Evolutionary conservation across 2,113 vertebrate genomes (phyloP).

Genomic region (Recurvirostra avosetta): DNA sequence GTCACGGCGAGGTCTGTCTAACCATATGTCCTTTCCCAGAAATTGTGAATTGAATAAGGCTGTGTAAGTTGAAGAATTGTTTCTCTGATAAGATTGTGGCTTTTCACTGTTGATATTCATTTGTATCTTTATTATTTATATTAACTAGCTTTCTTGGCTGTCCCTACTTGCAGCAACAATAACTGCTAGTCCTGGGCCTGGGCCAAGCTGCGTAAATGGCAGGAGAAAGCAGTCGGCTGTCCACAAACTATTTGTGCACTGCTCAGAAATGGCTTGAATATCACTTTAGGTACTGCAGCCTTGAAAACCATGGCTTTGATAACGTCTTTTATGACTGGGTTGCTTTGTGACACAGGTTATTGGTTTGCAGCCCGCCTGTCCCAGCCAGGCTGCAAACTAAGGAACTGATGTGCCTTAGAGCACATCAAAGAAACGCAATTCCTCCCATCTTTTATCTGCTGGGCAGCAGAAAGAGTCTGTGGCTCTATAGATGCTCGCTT

Average conservation of each 20-base stretch:
- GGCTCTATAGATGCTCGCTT: background rate
- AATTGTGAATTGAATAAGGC: slow-evolving; percentile 37
- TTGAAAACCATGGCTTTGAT: background rate
- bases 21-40: slow-evolving; percentile 27
- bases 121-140: slow-evolving; percentile 27
- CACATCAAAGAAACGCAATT: background rate
- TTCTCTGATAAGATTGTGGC: slow-evolving; percentile 42
- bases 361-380: background rate
- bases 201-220: background rate
- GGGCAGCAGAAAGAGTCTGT: background rate
- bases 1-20: background rate
- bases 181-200: background rate
- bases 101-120: slow-evolving; percentile 39
- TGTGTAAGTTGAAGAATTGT: slow-evolving; percentile 29
- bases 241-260: background rate
- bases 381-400: background rate
- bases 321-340: background rate
- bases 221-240: background rate
- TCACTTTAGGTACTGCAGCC: background rate
- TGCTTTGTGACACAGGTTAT: background rate
- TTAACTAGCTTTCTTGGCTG: slow-evolving; percentile 23
- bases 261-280: background rate
- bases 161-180: background rate
- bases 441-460: background rate
- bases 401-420: background rate